phyloP scores from a whole-genome alignment of 2,113 vertebrate species.

The Monopterus albus region DNA sequence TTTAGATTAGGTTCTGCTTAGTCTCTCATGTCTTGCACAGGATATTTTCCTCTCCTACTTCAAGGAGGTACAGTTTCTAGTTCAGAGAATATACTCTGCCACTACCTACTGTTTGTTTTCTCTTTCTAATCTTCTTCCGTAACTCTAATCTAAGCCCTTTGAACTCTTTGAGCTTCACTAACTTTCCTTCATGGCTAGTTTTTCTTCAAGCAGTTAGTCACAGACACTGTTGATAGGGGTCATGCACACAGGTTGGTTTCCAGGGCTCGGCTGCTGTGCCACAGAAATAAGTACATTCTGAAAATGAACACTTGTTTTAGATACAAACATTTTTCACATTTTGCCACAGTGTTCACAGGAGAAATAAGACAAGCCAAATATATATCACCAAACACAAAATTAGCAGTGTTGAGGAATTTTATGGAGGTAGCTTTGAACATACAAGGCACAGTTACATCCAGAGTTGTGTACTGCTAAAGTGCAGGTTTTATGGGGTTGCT shows the following conservation, averaged over 20 bases:
- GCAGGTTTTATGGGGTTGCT: neutral
- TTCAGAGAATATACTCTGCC: conserved; percentile 39
- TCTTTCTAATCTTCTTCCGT: conserved; percentile 58
- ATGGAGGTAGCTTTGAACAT: too few relatives aligned
- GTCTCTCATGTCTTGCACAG: conserved; percentile 58
- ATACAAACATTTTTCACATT: neutral
- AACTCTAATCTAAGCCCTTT: conserved; percentile 58
- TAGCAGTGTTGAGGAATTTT: neutral
- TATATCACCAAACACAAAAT: neutral
- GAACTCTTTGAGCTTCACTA: conserved; percentile 47
- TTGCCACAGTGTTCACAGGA: neutral
- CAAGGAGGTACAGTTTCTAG: conserved; percentile 55
- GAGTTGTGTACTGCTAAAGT: neutral
- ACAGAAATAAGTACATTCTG: conserved; percentile 7
- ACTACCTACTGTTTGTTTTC: conserved; percentile 53
- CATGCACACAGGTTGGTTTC: conserved; percentile 5
- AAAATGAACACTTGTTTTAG: conserved; percentile 5
- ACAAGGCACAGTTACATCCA: neutral
- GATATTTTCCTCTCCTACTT: conserved; percentile 40
- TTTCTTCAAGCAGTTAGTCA: conserved; percentile 13
- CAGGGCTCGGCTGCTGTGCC: neutral
- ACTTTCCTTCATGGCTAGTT: conserved; percentile 32
- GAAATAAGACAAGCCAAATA: neutral
- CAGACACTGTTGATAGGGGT: conserved; percentile 41
- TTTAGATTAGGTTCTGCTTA: conserved; percentile 71